Conservation (phyloP, 2,888 invertebrate species). For the Ceratothoa steindachneri region DNA sequence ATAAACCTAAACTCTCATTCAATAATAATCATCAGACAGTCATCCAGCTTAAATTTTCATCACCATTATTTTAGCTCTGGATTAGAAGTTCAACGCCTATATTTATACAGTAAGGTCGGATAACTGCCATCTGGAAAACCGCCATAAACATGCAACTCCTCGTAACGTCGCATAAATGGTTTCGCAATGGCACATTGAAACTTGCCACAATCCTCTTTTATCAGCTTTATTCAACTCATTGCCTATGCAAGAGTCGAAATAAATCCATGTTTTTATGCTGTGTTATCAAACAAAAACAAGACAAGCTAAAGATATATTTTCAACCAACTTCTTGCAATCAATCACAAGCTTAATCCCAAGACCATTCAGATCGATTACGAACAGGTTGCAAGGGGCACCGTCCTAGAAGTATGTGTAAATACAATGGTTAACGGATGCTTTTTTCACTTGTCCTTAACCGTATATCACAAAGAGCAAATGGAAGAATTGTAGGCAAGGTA, state of each 20-base stretch:
- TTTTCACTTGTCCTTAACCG: background rate
- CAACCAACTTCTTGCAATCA: conserved; percentile 2
- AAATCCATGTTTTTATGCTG: conserved; percentile 26
- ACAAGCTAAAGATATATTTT: conserved; percentile 1
- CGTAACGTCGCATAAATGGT: conserved; percentile 12
- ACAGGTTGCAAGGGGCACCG: background rate
- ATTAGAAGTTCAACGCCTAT: too few species aligned
- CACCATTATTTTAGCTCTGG: too few species aligned
- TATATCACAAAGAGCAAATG: background rate
- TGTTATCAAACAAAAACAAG: conserved; percentile 21
- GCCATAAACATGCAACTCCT: background rate
- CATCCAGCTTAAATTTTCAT: too few species aligned
- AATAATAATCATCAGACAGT: too few species aligned
- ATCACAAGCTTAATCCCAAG: conserved; percentile 1
- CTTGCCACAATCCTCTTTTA: conserved; percentile 16
- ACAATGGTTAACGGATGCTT: conserved; percentile 7
- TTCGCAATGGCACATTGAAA: conserved; percentile 18
- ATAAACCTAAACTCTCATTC: too few species aligned
- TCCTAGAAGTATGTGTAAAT: background rate
- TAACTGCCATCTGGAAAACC: too few species aligned
- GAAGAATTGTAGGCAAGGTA: background rate
- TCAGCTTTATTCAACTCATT: conserved; percentile 23
- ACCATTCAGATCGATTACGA: conserved; percentile 11
- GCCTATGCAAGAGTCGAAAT: background rate
- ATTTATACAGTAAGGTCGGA: too few species aligned